phyloP scores from a whole-genome alignment of 1,140 invertebrate species.

The Teleopsis dalmanni region DNA sequence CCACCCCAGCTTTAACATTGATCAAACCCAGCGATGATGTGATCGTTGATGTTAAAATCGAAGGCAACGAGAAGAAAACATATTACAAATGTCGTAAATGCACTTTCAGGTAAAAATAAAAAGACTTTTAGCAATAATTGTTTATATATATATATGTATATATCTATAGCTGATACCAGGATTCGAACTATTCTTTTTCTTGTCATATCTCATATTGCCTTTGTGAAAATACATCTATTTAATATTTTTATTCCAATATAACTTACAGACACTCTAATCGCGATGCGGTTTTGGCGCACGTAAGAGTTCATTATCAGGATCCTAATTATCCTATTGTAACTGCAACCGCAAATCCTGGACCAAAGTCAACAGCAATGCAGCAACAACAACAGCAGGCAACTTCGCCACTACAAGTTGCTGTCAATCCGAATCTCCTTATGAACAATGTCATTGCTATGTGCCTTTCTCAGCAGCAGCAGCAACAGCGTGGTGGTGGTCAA shows the following conservation, averaged over 20 bases:
- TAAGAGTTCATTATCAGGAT: constrained; percentile 55
- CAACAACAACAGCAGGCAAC: constrained; percentile 15
- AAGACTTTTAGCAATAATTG: constrained; percentile 2
- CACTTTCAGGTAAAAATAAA: constrained; percentile 61
- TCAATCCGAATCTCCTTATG: constrained; percentile 34
- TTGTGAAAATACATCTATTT: neutral
- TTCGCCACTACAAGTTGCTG: constrained; percentile 34
- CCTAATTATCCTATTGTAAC: constrained; percentile 27
- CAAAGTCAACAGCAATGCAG: constrained; percentile 2
- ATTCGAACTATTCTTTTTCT: constrained; percentile 8
- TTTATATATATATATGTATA: too few species aligned
- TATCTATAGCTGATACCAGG: too few species aligned
- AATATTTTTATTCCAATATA: neutral
- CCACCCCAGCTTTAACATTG: constrained; percentile 3
- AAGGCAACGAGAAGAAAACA: constrained; percentile 49
- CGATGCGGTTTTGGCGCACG: constrained; percentile 58
- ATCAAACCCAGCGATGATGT: constrained; percentile 37
- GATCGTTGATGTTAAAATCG: constrained; percentile 37
- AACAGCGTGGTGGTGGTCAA: constrained; percentile 3
- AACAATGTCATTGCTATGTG: constrained; percentile 43
- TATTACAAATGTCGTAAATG: constrained; percentile 79
- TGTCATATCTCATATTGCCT: neutral
- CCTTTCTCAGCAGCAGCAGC: constrained; percentile 23
- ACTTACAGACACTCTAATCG: constrained; percentile 53
- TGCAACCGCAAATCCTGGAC: constrained; percentile 5